Conservation (phyloP, 2,113 vertebrate genomes). For the Ptyas mucosa region DNA sequence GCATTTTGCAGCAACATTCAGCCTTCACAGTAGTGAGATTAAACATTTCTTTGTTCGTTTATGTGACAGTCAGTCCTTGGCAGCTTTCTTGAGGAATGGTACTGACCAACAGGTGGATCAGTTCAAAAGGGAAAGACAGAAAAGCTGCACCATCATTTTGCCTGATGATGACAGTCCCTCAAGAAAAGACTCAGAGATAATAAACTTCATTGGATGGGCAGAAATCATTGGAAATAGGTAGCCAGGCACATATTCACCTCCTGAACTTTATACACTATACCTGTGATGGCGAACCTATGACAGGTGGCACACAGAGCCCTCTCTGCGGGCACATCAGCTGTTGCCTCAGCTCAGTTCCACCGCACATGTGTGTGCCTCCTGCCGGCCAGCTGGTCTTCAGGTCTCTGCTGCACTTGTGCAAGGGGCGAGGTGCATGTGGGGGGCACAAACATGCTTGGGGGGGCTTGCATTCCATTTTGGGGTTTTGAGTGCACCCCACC, state of each 20-base stretch:
- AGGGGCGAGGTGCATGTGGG: no score
- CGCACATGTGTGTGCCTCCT: no score
- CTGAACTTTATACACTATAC: background rate
- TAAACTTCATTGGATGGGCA: background rate
- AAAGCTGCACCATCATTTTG: background rate
- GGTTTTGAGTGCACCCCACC: no score
- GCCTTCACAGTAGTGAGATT: background rate
- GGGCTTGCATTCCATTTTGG: no score
- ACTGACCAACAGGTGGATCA: background rate
- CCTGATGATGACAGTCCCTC: background rate
- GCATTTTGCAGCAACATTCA: background rate
- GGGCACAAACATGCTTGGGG: no score
- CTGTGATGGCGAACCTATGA: no score
- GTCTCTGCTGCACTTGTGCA: no score
- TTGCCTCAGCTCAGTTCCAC: no score
- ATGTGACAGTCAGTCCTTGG: background rate
- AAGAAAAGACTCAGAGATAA: background rate
- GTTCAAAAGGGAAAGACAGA: background rate
- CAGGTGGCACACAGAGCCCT: no score
- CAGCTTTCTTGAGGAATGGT: background rate
- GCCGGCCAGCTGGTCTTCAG: no score
- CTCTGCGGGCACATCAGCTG: no score
- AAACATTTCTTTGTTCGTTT: background rate
- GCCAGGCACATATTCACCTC: background rate
- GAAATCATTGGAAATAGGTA: background rate